These are phyloP conservation scores for Pectinophora gossypiella DNA, from an alignment of 1,140 invertebrate species.

Conservation along the genomic window DNA sequence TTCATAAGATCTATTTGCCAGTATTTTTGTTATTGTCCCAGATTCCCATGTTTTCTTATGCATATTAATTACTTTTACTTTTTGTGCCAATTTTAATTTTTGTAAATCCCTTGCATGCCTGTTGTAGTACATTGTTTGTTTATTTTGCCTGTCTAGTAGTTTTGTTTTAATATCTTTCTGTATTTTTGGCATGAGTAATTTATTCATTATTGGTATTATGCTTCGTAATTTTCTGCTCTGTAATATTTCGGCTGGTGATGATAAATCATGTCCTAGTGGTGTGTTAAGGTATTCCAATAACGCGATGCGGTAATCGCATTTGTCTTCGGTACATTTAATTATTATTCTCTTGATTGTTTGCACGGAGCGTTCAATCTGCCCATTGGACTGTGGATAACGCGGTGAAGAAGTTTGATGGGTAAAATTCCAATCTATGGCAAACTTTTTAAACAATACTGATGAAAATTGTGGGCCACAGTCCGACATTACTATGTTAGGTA, in stretches of 20 bases:
- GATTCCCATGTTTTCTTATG: neutral
- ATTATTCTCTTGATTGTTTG: slow-evolving; percentile 32
- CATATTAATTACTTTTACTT: slow-evolving; percentile 5
- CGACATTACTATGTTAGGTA: slow-evolving; percentile 50
- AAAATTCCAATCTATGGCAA: slow-evolving; percentile 51
- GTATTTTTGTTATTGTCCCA: neutral
- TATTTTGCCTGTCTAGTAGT: neutral
- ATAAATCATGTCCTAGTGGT: slow-evolving; percentile 13
- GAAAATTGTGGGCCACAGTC: slow-evolving; percentile 63
- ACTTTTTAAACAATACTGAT: slow-evolving; percentile 49
- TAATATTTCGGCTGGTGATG: slow-evolving; percentile 12
- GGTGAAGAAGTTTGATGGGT: slow-evolving; percentile 41
- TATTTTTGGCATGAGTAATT: slow-evolving; percentile 4
- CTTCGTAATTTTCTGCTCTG: slow-evolving; percentile 6
- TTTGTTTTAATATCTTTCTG: neutral
- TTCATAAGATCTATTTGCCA: neutral
- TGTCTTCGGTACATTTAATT: slow-evolving; percentile 21
- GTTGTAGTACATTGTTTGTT: slow-evolving; percentile 6
- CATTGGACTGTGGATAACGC: slow-evolving; percentile 58
- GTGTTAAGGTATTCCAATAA: slow-evolving; percentile 31
- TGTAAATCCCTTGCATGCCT: neutral
- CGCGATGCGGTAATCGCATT: slow-evolving; percentile 21
- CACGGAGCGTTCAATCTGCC: slow-evolving; percentile 45
- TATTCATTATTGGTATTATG: neutral
- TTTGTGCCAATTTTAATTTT: slow-evolving; percentile 1